Evolutionary conservation across 92 coral and sea anemone species (phyloP).

Genomic region (Zoanthus sansibaricus): DNA sequence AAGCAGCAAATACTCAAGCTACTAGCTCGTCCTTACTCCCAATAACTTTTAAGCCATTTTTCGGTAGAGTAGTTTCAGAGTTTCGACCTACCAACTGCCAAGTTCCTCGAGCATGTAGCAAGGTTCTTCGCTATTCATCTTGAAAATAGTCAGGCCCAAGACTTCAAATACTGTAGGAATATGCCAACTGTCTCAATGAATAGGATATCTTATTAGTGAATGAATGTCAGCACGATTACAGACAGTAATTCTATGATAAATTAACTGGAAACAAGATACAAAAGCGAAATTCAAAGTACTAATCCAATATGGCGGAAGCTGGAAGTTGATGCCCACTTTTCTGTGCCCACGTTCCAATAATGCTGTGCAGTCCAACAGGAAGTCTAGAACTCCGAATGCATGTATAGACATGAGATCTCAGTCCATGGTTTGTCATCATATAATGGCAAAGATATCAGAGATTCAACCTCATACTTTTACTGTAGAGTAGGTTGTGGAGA

Average conservation of each 20-base stretch:
- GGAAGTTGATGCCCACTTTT: too few relatives aligned
- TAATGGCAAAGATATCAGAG: too few relatives aligned
- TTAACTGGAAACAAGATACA: too few relatives aligned
- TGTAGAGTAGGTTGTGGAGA: too few relatives aligned
- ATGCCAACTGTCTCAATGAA: constrained; percentile 19
- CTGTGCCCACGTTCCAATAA: too few relatives aligned
- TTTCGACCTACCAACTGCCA: constrained; percentile 35
- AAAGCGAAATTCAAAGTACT: too few relatives aligned
- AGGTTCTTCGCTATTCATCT: constrained; percentile 49
- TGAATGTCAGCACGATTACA: constrained; percentile 2
- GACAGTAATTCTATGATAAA: constrained; percentile 34
- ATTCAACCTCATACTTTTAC: too few relatives aligned
- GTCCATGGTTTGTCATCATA: too few relatives aligned
- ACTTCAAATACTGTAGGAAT: constrained; percentile 44
- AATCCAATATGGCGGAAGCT: too few relatives aligned
- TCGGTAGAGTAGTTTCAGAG: constrained; percentile 44
- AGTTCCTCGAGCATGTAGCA: constrained; percentile 26
- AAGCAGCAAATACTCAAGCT: constrained; percentile 51
- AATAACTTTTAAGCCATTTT: constrained; percentile 29
- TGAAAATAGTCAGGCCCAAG: constrained; percentile 41
- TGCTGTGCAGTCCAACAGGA: too few relatives aligned
- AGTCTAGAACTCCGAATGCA: too few relatives aligned
- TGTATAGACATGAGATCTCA: too few relatives aligned
- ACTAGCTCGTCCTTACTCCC: constrained; percentile 38
- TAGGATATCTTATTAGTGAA: constrained; percentile 9